Conservation (phyloP, 2,113 vertebrate genomes). For the Ptyas mucosa region DNA sequence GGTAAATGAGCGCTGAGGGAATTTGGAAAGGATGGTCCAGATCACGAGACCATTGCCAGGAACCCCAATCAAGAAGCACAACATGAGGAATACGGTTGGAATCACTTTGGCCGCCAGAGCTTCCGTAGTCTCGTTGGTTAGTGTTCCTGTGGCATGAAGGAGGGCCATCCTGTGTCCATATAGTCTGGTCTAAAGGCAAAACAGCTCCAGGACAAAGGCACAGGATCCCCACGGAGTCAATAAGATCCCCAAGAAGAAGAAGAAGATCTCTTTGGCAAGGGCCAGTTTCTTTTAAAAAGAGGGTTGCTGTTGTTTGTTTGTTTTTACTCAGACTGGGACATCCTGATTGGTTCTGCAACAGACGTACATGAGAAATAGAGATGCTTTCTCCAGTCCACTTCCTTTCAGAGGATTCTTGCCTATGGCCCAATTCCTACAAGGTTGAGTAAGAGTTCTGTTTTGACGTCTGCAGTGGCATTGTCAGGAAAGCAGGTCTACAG, state of each 20-base stretch:
- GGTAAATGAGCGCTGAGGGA: slow-evolving; percentile 42
- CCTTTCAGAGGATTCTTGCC: not conserved
- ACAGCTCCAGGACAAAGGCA: not conserved
- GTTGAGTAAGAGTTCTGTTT: not conserved
- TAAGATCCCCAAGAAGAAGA: not conserved
- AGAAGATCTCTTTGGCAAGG: not conserved
- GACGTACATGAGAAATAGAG: not conserved
- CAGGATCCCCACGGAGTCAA: too few species aligned
- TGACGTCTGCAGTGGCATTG: not conserved
- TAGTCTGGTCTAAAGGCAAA: not conserved
- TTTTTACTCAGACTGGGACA: not conserved
- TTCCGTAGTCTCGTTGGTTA: not conserved
- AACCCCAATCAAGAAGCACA: slow-evolving; percentile 39
- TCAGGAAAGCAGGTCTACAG: not conserved
- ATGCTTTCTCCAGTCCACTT: not conserved
- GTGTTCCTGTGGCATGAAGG: not conserved
- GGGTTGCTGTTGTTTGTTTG: not conserved
- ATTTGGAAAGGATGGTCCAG: slow-evolving; percentile 28
- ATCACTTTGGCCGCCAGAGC: not conserved
- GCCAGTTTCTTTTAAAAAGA: not conserved
- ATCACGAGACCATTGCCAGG: slow-evolving; percentile 54
- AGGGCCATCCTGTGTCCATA: not conserved
- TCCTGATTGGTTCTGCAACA: not conserved
- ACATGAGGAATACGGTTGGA: slow-evolving; percentile 26
- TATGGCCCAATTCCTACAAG: not conserved